Conservation (phyloP, 2,888 invertebrate species). For the Caenorhabditis japonica region DNA sequence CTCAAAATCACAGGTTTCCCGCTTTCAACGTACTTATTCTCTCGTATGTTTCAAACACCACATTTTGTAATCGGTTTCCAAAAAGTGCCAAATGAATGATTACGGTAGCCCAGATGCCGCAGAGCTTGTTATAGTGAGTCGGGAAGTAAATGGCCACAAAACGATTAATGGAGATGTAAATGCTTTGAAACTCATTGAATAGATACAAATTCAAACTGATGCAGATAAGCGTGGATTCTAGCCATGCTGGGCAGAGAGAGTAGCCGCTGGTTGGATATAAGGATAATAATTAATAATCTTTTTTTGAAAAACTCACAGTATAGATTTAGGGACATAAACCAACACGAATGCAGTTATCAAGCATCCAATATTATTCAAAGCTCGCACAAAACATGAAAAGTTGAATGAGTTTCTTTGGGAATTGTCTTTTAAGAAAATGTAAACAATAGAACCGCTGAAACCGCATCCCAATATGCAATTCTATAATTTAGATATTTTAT, state of each 20-base stretch:
- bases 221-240: conserved; percentile 14
- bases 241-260: too few relatives aligned
- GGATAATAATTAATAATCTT: too few relatives aligned
- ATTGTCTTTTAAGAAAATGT: conserved; percentile 6
- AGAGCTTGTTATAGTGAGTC: conserved; percentile 11
- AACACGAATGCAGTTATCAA: conserved; percentile 8
- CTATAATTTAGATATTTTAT: background rate
- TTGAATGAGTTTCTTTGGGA: conserved; percentile 12
- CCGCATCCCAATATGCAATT: conserved; percentile 18
- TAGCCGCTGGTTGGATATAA: too few relatives aligned
- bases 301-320: conserved; percentile 1
- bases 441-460: conserved; percentile 8
- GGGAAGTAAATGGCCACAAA: conserved; percentile 13
- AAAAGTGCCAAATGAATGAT: conserved; percentile 1
- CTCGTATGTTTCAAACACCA: conserved; percentile 17
- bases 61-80: background rate
- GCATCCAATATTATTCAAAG: conserved; percentile 5
- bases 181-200: conserved; percentile 37
- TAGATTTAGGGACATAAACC: conserved; percentile 15
- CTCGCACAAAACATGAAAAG: conserved; percentile 7
- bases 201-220: conserved; percentile 21
- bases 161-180: conserved; percentile 26
- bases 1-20: too few relatives aligned
- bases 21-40: too few relatives aligned
- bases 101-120: conserved; percentile 6